Percentiles rank a stretch among this genome's conserved stretches.
Conservation (phyloP, 2,888 invertebrate species). For the Nephrotoma flavescens region DNA sequence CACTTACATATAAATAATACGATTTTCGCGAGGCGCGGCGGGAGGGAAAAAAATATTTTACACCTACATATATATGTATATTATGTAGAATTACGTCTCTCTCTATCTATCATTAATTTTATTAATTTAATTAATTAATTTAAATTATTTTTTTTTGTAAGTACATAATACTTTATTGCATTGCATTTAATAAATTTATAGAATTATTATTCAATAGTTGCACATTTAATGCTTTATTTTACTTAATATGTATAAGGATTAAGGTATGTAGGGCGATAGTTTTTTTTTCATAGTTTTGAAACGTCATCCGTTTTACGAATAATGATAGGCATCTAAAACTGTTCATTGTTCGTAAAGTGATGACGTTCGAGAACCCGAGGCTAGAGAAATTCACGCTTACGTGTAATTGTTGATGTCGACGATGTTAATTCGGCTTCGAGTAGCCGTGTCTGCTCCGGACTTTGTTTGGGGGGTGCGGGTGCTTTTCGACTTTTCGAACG, state of each 20-base stretch:
- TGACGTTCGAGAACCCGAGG: conserved; percentile 32
- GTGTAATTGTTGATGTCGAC: conserved; percentile 5
- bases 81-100: too few species aligned
- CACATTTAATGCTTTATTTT: background rate
- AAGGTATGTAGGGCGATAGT: background rate
- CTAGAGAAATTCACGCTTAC: conserved; percentile 32
- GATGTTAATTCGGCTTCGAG: conserved; percentile 21
- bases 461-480: conserved; percentile 35
- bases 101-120: background rate
- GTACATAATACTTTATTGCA: background rate
- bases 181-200: background rate
- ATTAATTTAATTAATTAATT: background rate
- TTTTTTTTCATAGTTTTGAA: background rate
- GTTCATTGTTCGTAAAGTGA: conserved; percentile 5
- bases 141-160: background rate
- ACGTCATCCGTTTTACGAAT: background rate
- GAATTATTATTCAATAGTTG: background rate
- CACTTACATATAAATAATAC: background rate
- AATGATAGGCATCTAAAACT: background rate
- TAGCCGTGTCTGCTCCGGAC: conserved; percentile 22
- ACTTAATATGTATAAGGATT: background rate
- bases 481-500: conserved; percentile 46
- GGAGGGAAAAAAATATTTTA: too few species aligned
- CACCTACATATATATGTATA: too few species aligned
- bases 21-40: background rate